Conservation (phyloP, 1,140 invertebrate genomes). For the Musca vetustissima region DNA sequence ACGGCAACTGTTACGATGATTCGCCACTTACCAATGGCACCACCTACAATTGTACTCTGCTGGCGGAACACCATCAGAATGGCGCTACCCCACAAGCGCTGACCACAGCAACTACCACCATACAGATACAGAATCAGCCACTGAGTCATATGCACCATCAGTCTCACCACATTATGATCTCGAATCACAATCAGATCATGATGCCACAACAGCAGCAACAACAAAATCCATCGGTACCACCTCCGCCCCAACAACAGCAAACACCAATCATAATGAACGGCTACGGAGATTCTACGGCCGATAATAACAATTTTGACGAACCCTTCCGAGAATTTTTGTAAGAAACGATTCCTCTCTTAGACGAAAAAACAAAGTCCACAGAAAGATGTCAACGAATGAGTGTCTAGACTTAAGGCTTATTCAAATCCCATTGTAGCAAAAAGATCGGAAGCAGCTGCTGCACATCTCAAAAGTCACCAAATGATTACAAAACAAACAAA, state of each 20-base stretch:
- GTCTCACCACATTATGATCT: conserved; percentile 27
- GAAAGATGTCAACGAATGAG: too few species aligned
- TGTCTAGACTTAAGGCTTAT: too few species aligned
- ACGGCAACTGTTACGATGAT: conserved; percentile 27
- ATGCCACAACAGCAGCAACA: conserved; percentile 28
- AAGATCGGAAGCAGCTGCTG: too few species aligned
- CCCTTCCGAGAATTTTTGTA: conserved; percentile 49
- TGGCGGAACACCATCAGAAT: conserved; percentile 37
- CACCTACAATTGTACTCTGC: conserved; percentile 45
- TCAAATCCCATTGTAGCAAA: too few species aligned
- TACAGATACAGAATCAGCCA: conserved; percentile 42
- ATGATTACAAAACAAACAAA: too few species aligned
- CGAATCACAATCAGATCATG: conserved; percentile 32
- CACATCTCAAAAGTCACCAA: too few species aligned
- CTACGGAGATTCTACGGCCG: conserved; percentile 43
- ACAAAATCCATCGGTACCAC: conserved; percentile 1
- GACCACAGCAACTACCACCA: conserved; percentile 34
- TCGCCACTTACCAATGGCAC: conserved; percentile 28
- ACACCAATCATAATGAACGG: conserved; percentile 35
- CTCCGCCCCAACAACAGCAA: conserved; percentile 22
- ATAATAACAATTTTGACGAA: conserved; percentile 47
- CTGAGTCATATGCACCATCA: conserved; percentile 33
- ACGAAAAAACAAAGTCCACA: neutral
- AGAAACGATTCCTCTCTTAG: neutral
- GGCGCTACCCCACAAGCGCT: conserved; percentile 30